Percentiles rank a stretch among this genome's conserved stretches.
Evolutionary conservation across 2,113 vertebrate genomes (phyloP).

Genomic region (Rhabdornis inornatus): DNA sequence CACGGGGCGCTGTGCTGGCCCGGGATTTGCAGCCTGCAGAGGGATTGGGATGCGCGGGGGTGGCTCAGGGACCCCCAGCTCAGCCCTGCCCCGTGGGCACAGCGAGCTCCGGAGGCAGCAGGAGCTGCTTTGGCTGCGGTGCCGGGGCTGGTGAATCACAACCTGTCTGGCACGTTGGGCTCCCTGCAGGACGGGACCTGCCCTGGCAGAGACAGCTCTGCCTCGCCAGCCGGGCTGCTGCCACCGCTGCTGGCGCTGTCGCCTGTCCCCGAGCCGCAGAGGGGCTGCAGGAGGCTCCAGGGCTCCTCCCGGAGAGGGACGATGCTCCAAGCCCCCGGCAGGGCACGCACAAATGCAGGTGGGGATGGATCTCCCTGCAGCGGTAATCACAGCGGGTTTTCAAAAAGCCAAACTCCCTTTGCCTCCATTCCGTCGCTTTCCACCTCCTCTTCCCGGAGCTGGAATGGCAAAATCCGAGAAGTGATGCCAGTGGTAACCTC

Average conservation of each 20-base stretch:
- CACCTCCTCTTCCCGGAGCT: background rate
- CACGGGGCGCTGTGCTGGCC: accelerated
- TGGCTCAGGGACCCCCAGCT: background rate
- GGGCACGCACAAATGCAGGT: accelerated
- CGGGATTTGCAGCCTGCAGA: background rate
- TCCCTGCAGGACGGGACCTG: constrained; percentile 15
- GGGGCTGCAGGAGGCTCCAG: background rate
- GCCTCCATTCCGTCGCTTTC: background rate
- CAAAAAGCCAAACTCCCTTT: background rate
- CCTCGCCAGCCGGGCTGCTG: background rate
- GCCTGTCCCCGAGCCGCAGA: background rate
- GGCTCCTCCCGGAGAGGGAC: background rate
- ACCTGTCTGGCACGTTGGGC: background rate
- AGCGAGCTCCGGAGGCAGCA: background rate
- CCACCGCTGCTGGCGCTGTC: background rate
- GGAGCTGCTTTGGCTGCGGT: background rate
- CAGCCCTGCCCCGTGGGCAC: background rate
- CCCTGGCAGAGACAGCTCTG: background rate
- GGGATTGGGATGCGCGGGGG: background rate
- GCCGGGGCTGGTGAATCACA: background rate
- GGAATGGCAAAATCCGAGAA: background rate
- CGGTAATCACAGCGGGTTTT: accelerated
- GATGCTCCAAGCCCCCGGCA: background rate
- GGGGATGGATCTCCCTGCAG: background rate
- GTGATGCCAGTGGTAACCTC: background rate